These are phyloP conservation scores for Falco biarmicus DNA, from an alignment of 2,797 vertebrate genomes.

Conservation along the genomic window DNA sequence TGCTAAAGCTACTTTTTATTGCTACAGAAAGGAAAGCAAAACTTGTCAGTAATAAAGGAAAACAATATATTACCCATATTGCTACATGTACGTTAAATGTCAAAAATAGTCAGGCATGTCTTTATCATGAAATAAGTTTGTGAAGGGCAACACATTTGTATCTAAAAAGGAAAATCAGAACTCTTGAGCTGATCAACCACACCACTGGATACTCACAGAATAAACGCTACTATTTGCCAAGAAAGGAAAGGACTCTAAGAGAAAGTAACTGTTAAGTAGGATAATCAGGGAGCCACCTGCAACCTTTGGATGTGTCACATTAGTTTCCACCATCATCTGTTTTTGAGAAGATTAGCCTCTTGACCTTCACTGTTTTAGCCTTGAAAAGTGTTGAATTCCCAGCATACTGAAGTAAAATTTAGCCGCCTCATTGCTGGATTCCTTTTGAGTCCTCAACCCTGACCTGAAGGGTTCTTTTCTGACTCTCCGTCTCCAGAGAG, in stretches of 20 bases:
- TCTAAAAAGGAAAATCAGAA: neutral
- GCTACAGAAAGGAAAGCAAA: neutral
- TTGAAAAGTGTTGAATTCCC: neutral
- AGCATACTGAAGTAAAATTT: slow-evolving; percentile 12
- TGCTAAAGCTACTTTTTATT: neutral
- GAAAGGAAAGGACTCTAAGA: neutral
- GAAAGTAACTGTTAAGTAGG: neutral
- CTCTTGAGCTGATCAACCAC: neutral
- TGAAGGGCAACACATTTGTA: neutral
- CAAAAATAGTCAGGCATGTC: neutral
- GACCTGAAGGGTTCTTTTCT: slow-evolving; percentile 52
- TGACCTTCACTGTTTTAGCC: neutral
- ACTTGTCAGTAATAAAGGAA: slow-evolving; percentile 6
- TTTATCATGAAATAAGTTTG: neutral
- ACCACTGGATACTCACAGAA: neutral
- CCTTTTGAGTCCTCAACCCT: slow-evolving; percentile 29
- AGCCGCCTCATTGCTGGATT: slow-evolving; percentile 11
- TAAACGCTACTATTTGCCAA: neutral
- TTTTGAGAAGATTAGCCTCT: neutral
- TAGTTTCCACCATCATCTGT: neutral
- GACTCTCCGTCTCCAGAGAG: slow-evolving; percentile 20
- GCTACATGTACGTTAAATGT: neutral
- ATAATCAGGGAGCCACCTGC: neutral
- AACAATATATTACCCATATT: neutral
- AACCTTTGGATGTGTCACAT: neutral